Conservation (phyloP, 2,113 vertebrate species). For the Garra rufa region DNA sequence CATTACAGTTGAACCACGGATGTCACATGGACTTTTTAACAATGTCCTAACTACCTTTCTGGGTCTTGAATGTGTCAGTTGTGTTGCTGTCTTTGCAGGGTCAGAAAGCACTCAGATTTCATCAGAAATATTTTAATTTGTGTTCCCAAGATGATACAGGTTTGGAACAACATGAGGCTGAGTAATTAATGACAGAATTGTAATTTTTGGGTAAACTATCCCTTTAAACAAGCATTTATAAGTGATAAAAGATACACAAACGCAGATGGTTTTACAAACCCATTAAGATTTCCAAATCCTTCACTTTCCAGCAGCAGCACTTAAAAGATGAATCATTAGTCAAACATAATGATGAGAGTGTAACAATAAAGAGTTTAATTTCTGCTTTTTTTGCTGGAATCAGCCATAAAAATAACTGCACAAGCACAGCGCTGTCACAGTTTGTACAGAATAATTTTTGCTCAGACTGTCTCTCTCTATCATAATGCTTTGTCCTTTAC, state of each 20-base stretch:
- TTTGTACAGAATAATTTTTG: neutral
- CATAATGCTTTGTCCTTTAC: neutral
- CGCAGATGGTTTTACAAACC: neutral
- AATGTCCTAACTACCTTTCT: too few species aligned
- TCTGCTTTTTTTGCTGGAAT: constrained; percentile 3
- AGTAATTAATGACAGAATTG: too few species aligned
- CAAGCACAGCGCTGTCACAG: neutral
- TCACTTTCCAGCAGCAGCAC: neutral
- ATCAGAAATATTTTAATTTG: too few species aligned
- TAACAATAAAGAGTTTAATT: constrained; percentile 17
- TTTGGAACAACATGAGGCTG: too few species aligned
- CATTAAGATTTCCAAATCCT: constrained; percentile 8
- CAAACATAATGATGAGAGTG: constrained; percentile 13
- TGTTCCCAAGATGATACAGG: too few species aligned
- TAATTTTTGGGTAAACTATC: too few species aligned
- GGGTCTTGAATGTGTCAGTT: too few species aligned
- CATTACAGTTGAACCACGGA: too few species aligned
- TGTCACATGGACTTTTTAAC: too few species aligned
- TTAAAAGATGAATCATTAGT: constrained; percentile 6
- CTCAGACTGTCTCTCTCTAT: neutral
- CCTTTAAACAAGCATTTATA: neutral
- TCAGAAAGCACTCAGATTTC: too few species aligned
- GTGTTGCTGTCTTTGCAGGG: too few species aligned
- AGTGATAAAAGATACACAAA: neutral
- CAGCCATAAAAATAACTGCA: neutral